phyloP scores from a whole-genome alignment of 1,140 invertebrate species.

The Drosophila pallidifrons region DNA sequence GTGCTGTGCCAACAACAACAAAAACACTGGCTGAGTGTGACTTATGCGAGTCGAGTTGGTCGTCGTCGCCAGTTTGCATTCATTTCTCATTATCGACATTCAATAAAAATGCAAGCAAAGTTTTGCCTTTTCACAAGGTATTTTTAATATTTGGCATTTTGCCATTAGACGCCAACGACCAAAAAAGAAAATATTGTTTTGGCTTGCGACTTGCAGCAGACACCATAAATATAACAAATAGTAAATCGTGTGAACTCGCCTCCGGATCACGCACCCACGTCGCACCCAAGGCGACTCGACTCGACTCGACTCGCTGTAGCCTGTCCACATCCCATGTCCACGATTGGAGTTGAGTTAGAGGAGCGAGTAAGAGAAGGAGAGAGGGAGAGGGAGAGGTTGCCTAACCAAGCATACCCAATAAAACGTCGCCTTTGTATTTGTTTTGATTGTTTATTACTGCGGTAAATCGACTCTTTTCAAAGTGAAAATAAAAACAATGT shows the following conservation, averaged over 20 bases:
- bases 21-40: conserved; percentile 19
- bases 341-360: background rate
- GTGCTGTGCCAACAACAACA: background rate
- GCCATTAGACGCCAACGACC: conserved; percentile 51
- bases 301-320: conserved; percentile 44
- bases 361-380: background rate
- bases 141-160: conserved; percentile 69
- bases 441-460: conserved; percentile 84
- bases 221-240: conserved; percentile 71
- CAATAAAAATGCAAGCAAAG: conserved; percentile 67
- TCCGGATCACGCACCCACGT: conserved; percentile 56
- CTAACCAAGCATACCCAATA: conserved; percentile 78
- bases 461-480: conserved; percentile 52
- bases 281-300: background rate
- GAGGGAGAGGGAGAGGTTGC: conserved; percentile 39
- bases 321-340: conserved; percentile 15
- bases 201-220: conserved; percentile 69
- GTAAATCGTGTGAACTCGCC: conserved; percentile 6
- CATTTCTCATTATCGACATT: conserved; percentile 80
- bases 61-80: conserved; percentile 59
- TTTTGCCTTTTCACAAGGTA: conserved; percentile 39
- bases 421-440: conserved; percentile 78
- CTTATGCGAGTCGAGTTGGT: conserved; percentile 48
- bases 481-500: conserved; percentile 25
- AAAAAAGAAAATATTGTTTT: conserved; percentile 58